Evolutionary conservation across 2,797 vertebrate genomes (phyloP).

Genomic region (Sparus aurata): DNA sequence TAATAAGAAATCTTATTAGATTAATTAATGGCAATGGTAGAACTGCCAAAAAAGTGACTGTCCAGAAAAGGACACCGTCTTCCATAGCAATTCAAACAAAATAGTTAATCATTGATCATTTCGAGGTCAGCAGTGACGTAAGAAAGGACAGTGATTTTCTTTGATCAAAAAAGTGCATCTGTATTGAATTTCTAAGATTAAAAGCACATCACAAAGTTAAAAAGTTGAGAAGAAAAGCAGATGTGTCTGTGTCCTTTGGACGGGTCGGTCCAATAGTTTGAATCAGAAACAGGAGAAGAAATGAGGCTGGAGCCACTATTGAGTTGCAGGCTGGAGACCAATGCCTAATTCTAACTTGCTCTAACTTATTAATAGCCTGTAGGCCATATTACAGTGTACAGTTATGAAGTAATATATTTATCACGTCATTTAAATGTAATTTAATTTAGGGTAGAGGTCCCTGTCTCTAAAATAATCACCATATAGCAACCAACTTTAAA

Average conservation of each 20-base stretch:
- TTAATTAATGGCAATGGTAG: background rate
- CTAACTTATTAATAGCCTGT: too few relatives aligned
- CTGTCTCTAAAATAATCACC: background rate
- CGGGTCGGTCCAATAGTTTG: background rate
- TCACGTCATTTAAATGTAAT: background rate
- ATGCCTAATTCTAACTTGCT: background rate
- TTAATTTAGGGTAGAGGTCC: background rate
- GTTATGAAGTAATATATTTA: background rate
- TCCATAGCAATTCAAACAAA: background rate
- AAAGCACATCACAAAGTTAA: background rate
- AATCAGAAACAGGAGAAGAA: slow-evolving; percentile 19
- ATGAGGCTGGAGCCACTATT: background rate
- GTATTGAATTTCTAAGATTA: background rate
- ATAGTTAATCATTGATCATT: background rate
- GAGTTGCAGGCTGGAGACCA: background rate
- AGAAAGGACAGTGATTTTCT: background rate
- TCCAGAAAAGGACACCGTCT: background rate
- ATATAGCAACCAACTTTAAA: background rate
- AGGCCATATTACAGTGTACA: background rate
- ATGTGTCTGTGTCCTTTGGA: background rate
- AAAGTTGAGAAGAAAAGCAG: background rate
- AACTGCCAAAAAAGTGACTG: slow-evolving; percentile 16
- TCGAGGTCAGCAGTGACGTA: background rate
- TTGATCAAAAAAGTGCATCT: slow-evolving; percentile 17
- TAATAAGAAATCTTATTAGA: background rate